Conservation (phyloP, 2,888 invertebrate species). For the Chaetogeoica ovagalla region DNA sequence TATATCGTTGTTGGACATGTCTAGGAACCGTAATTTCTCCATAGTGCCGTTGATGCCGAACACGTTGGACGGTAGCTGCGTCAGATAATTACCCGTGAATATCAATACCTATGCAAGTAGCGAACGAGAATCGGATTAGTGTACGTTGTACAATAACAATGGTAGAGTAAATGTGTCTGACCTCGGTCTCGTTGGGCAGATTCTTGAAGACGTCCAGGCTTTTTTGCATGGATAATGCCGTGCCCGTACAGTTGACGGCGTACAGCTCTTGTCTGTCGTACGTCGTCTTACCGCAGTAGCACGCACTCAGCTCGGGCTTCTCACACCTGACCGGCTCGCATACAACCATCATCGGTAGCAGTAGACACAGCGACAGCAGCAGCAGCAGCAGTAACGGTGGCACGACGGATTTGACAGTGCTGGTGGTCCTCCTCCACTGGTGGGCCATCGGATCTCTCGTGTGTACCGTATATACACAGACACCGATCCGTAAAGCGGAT, state of each 20-base stretch:
- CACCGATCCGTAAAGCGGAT: not conserved
- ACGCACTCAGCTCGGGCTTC: constrained; percentile 57
- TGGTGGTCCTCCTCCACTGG: not conserved
- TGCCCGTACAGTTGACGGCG: constrained; percentile 73
- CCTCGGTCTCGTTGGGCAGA: constrained; percentile 69
- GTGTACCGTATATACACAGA: too few relatives aligned
- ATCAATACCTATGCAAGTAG: constrained; percentile 64
- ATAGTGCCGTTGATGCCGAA: constrained; percentile 69
- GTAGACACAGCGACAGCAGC: not conserved
- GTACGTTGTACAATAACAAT: too few relatives aligned
- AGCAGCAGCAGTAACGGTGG: not conserved
- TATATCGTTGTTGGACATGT: constrained; percentile 75
- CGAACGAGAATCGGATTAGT: too few relatives aligned
- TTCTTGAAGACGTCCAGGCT: constrained; percentile 64
- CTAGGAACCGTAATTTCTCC: constrained; percentile 67
- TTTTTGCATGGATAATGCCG: constrained; percentile 63
- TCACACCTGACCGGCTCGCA: constrained; percentile 1
- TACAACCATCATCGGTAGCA: not conserved
- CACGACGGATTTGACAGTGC: not conserved
- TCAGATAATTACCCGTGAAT: constrained; percentile 71
- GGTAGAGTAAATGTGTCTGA: constrained; percentile 53
- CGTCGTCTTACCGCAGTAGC: constrained; percentile 64
- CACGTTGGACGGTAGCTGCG: constrained; percentile 70
- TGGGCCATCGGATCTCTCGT: too few relatives aligned
- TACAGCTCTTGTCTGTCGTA: constrained; percentile 64